Percentiles rank a stretch among this genome's conserved stretches.
Evolutionary conservation across 2,113 vertebrate species (phyloP).

Genomic region (Atrichornis clamosus): DNA sequence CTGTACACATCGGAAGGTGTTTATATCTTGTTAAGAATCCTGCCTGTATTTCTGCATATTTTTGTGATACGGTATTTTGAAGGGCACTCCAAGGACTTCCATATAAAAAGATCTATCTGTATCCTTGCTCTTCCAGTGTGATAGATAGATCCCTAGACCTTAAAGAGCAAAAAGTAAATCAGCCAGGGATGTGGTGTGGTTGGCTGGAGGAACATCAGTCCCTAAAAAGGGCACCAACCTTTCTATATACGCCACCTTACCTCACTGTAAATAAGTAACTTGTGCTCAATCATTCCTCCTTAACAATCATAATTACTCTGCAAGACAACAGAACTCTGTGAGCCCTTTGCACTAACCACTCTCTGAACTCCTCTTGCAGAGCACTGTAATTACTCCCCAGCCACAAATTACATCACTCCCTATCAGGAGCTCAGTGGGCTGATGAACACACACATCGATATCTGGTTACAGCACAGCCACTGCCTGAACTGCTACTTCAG

Average conservation of each 20-base stretch:
- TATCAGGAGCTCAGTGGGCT: background rate
- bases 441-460: background rate
- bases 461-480: background rate
- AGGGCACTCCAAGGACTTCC: background rate
- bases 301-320: background rate
- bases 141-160: background rate
- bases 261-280: slow-evolving; percentile 1
- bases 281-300: background rate
- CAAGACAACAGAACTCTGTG: background rate
- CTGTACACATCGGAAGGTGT: background rate
- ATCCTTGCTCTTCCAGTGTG: background rate
- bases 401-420: slow-evolving; percentile 33
- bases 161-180: background rate
- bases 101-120: background rate
- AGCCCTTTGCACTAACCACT: slow-evolving; percentile 36
- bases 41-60: background rate
- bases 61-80: background rate
- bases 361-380: slow-evolving; percentile 13
- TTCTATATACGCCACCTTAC: background rate
- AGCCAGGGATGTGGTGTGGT: background rate
- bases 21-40: background rate
- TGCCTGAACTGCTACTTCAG: background rate
- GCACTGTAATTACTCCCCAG: slow-evolving; percentile 15
- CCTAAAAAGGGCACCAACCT: background rate
- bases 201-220: background rate